Evolutionary conservation across 23 tunicate genomes (phyloP), one percentile per base, ranked within the genome.

Genomic region (Aplidium turbinatum): DNA sequence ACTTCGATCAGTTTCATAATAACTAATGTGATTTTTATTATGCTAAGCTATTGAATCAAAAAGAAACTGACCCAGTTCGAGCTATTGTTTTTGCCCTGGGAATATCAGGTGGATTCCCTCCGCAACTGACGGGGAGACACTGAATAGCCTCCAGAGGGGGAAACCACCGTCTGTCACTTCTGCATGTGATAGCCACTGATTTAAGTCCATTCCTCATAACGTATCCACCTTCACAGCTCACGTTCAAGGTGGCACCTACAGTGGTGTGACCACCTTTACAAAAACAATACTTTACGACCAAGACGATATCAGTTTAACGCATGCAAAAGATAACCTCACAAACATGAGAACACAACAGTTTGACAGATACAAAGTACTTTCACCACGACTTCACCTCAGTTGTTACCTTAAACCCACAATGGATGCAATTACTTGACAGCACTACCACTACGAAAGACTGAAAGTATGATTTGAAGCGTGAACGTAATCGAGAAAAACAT

Each of bases 211-310:
- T 73, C 24, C 55, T 42, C 91, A 85, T 85, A 24, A 70, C 28
- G 30, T 76, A 66, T n/a, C 91, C 91, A 2, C 31, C 26, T 24
- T 25, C 73, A 77, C 91, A 85, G 4, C 78, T 69, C 1, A 85
- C 65, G 19, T 68, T 32, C 1, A 85, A 47, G 4, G 4, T 54
- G n/a, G 83, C 72, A 11, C 83, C 83, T 0, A 77, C 62, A 20
- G 33, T 47, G 38, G 82, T 56, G 30, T 58, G 45, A 42, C 32
- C 57, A 7, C 83, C 91, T 83, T 5, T 9, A 35, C 11, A 7
- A 24, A 22, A 57, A 20, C 13, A 57, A 21, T 13, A 63, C 46
- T 22, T 7, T 27, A 22, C 13, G 51, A 13, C 13, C 51, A 45
- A 45, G 13, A 45, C 51, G 51, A 13, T 46, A 46, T 13, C 18